These are phyloP conservation scores for Nothura maculosa DNA, from an alignment of 2,797 vertebrate species.

Conservation along the genomic window DNA sequence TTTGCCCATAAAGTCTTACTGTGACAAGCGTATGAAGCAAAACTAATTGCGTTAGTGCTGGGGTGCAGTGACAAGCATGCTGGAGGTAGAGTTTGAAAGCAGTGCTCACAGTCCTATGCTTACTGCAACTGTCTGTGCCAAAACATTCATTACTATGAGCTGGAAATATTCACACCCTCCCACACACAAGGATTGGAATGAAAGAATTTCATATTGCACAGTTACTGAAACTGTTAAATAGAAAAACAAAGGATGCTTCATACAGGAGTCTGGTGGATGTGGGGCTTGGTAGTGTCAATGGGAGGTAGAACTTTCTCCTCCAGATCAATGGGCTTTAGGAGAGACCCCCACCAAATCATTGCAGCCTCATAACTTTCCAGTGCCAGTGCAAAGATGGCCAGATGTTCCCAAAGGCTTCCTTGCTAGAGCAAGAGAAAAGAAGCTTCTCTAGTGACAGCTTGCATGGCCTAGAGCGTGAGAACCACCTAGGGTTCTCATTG, in stretches of 20 bases:
- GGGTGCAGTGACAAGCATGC: background rate
- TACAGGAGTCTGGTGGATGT: background rate
- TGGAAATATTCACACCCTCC: constrained; percentile 75
- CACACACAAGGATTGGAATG: constrained; percentile 37
- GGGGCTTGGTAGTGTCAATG: background rate
- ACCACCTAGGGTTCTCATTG: too few species aligned
- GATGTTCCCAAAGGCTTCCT: background rate
- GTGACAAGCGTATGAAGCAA: background rate
- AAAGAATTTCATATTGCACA: constrained; percentile 61
- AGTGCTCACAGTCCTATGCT: background rate
- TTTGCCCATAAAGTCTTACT: background rate
- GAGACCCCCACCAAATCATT: background rate
- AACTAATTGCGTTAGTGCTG: constrained; percentile 33
- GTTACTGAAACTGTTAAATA: constrained; percentile 68
- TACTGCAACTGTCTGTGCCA: constrained; percentile 46
- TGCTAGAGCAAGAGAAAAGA: background rate
- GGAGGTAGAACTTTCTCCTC: constrained; percentile 5
- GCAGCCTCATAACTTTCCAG: background rate
- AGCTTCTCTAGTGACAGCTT: background rate
- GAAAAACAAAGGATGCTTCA: constrained; percentile 50
- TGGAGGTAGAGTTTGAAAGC: constrained; percentile 29
- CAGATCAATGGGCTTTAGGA: background rate
- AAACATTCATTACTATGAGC: constrained; percentile 59
- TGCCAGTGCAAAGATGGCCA: background rate
- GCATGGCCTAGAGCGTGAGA: background rate